Percentiles rank a stretch among this genome's conserved stretches.
phyloP scores from a whole-genome alignment of 2,797 vertebrate species.

The Coregonus suidteri region DNA sequence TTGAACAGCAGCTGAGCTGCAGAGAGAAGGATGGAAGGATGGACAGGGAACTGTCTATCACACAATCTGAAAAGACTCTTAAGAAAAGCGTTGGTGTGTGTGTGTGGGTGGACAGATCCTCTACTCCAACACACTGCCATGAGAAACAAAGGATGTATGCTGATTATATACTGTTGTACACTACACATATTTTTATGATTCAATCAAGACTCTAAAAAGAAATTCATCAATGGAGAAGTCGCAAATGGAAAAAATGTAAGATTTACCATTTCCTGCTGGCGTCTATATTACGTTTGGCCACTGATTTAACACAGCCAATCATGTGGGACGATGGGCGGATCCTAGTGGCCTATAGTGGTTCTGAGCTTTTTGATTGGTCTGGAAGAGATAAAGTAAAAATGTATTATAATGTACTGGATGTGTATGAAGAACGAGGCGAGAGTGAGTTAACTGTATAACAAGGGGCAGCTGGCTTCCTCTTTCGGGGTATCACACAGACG shows the following conservation, averaged over 20 bases:
- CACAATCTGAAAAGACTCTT: constrained; percentile 31
- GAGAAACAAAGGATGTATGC: constrained; percentile 33
- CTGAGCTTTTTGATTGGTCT: constrained; percentile 32
- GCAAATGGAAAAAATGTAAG: constrained; percentile 29
- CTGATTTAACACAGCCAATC: not conserved
- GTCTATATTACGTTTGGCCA: constrained; percentile 12
- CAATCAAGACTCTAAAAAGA: too few relatives aligned
- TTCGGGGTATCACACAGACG: constrained; percentile 14
- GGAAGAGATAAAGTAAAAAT: constrained; percentile 13
- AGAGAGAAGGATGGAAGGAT: not conserved
- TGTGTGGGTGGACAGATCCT: constrained; percentile 12
- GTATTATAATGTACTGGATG: not conserved
- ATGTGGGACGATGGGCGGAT: not conserved
- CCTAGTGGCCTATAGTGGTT: constrained; percentile 29
- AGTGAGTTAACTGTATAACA: constrained; percentile 22
- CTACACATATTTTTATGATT: constrained; percentile 20
- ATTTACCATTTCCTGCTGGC: constrained; percentile 28
- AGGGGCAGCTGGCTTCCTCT: constrained; percentile 18
- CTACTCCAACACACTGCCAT: constrained; percentile 21
- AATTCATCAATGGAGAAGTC: not conserved
- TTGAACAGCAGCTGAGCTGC: constrained; percentile 51
- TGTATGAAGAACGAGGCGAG: not conserved
- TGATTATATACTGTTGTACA: constrained; percentile 54
- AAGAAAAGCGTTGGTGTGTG: constrained; percentile 21
- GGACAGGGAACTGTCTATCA: not conserved